phyloP scores from a whole-genome alignment of 1,140 invertebrate genomes.

The Aphelenchoides besseyi region DNA sequence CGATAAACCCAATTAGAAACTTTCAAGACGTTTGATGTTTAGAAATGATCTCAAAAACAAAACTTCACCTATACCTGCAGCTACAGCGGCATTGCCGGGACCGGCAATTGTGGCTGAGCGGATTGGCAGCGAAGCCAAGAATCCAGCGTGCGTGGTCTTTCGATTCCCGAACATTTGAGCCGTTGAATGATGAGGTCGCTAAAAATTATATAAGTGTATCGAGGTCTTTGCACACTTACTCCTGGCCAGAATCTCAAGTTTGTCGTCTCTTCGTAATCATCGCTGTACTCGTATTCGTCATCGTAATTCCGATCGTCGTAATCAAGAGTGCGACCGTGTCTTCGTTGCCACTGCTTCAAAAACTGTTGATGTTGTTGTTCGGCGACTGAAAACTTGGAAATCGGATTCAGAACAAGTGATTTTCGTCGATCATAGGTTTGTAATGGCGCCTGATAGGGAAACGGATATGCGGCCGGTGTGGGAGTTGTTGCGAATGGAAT shows the following conservation, averaged over 20 bases:
- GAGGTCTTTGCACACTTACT: not conserved
- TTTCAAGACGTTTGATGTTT: not conserved
- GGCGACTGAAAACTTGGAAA: slow-evolving; percentile 10
- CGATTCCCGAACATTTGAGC: slow-evolving; percentile 15
- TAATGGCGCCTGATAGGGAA: not conserved
- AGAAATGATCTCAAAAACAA: not conserved
- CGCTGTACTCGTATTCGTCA: not conserved
- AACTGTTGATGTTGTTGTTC: slow-evolving; percentile 14
- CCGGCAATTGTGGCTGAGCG: slow-evolving; percentile 13
- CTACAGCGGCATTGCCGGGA: slow-evolving; percentile 4
- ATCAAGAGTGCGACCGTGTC: not conserved
- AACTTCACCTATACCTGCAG: not conserved
- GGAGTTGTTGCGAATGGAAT: not conserved
- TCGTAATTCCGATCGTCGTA: not conserved
- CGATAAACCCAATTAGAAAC: too few relatives aligned
- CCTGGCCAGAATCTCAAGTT: not conserved
- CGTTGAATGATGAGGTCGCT: slow-evolving; percentile 13
- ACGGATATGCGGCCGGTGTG: slow-evolving; percentile 1
- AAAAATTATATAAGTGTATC: not conserved
- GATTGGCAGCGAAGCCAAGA: slow-evolving; percentile 15
- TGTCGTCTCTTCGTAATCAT: not conserved
- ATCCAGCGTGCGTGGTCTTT: slow-evolving; percentile 14
- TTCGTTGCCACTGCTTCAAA: not conserved
- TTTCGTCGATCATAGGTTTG: not conserved
- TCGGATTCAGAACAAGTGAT: not conserved